Conservation (phyloP, 1,140 invertebrate genomes). For the Sinonovacula constricta region DNA sequence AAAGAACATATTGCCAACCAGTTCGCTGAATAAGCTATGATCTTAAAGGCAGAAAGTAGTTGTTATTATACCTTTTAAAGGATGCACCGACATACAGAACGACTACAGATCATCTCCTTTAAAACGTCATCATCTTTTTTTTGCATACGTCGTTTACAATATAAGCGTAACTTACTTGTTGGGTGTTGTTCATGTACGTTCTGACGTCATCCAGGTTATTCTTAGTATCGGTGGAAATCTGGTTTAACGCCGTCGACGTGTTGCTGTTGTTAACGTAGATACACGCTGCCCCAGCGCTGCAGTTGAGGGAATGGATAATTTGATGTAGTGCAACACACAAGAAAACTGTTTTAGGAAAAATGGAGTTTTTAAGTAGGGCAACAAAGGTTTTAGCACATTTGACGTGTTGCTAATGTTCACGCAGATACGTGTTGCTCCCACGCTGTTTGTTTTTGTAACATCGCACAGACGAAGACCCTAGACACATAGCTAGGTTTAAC, state of each 20-base stretch:
- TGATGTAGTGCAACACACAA: too few species aligned
- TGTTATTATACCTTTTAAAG: too few species aligned
- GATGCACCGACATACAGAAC: too few species aligned
- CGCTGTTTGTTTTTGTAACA: constrained; percentile 80
- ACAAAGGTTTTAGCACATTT: constrained; percentile 22
- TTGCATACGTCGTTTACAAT: too few species aligned
- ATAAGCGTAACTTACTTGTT: constrained; percentile 47
- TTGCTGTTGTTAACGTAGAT: constrained; percentile 90
- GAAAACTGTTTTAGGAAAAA: constrained; percentile 12
- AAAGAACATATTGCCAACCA: too few species aligned
- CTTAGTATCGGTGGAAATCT: constrained; percentile 12
- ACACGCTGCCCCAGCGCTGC: too few species aligned
- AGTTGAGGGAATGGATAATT: too few species aligned
- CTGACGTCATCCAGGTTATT: constrained; percentile 46
- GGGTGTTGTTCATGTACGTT: constrained; percentile 55
- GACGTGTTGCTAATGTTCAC: constrained; percentile 88
- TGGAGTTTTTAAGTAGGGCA: not conserved
- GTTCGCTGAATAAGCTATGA: too few species aligned
- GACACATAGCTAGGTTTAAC: not conserved
- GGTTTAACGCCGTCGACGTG: constrained; percentile 78
- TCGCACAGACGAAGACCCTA: not conserved
- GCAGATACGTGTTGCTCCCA: constrained; percentile 91
- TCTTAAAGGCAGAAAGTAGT: too few species aligned
- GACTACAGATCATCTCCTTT: too few species aligned
- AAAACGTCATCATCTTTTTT: too few species aligned